These are phyloP conservation scores for Sylvicapra grimmia DNA, from an alignment of 2,113 vertebrate genomes.

Conservation along the genomic window DNA sequence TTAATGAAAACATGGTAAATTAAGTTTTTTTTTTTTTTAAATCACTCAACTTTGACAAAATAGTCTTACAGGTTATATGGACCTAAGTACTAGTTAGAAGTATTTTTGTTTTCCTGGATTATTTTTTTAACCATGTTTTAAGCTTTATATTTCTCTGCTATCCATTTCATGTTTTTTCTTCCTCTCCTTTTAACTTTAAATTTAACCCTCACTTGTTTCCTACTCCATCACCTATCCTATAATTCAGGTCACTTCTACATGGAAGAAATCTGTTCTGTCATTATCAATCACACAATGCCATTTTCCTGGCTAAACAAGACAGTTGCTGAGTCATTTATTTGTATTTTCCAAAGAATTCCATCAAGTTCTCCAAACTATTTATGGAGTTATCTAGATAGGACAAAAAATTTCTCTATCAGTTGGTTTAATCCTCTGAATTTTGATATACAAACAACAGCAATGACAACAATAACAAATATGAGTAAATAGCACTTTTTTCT, in stretches of 20 bases:
- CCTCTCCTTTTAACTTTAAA: not conserved
- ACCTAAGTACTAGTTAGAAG: not conserved
- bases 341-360: not conserved
- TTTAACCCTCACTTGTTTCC: fast-evolving
- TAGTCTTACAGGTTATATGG: fast-evolving
- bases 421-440: not conserved
- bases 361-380: not conserved
- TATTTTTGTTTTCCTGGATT: not conserved
- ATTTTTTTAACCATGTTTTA: not conserved
- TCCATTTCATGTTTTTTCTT: not conserved
- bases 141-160: not conserved
- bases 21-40: not conserved
- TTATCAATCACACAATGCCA: not conserved
- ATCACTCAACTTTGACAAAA: not conserved
- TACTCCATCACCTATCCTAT: not conserved
- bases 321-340: not conserved
- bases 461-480: not conserved
- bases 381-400: not conserved
- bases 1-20: not conserved
- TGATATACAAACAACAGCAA: not conserved
- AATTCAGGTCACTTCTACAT: not conserved
- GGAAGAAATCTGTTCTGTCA: not conserved
- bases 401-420: not conserved
- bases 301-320: not conserved
- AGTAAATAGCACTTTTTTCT: not conserved